A percentile compares a stretch with the other conserved stretches of the same genome.
Evolutionary conservation across 2,888 invertebrate genomes (phyloP).

Genomic region (Mythimna vitellina): DNA sequence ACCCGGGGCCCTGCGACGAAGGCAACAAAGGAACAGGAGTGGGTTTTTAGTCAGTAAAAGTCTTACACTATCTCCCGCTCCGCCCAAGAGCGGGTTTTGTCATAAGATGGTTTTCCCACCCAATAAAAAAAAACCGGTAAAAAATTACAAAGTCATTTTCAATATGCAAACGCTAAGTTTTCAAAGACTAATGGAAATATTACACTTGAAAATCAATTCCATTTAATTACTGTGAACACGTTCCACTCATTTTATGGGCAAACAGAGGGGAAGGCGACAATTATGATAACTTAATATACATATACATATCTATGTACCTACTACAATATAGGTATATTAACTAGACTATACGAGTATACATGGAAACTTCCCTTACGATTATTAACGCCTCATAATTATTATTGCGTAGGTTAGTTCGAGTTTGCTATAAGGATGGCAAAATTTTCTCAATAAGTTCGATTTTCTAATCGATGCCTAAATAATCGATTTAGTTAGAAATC

Average conservation of each 20-base stretch:
- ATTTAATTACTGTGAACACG: slow-evolving; percentile 9
- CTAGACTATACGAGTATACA: neutral
- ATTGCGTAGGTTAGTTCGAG: slow-evolving; percentile 1
- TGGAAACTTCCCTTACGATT: slow-evolving; percentile 26
- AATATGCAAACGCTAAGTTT: slow-evolving; percentile 1
- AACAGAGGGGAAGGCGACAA: slow-evolving; percentile 1
- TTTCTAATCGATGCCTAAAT: no score
- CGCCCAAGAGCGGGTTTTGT: no score
- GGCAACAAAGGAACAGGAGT: no score
- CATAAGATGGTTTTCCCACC: no score
- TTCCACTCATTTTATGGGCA: slow-evolving; percentile 1
- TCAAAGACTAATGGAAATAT: slow-evolving; percentile 14
- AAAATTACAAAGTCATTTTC: neutral
- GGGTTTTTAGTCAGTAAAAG: no score
- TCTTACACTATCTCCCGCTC: no score
- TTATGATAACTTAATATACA: slow-evolving; percentile 10
- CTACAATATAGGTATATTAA: neutral
- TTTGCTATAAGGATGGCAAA: neutral
- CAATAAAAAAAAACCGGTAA: no score
- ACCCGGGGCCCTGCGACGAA: no score
- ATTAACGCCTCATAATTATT: slow-evolving; percentile 3
- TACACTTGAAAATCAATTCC: neutral
- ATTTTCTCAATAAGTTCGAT: no score
- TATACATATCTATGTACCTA: neutral
- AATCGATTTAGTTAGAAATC: no score